These are phyloP conservation scores for Spisula subtruncata DNA, from an alignment of 2,888 invertebrate genomes.

Conservation along the genomic window DNA sequence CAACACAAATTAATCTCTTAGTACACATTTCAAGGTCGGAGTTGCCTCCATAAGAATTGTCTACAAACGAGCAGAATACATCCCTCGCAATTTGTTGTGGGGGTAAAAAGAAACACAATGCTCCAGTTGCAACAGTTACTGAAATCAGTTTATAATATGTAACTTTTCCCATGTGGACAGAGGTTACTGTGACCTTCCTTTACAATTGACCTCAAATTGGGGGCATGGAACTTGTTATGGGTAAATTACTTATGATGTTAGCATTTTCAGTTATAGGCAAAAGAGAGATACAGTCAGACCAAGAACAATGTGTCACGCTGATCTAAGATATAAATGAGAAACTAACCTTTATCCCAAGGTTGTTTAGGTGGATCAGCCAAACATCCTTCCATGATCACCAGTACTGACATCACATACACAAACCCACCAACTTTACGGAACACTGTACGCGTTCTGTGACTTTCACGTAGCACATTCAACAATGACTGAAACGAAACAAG, in stretches of 20 bases:
- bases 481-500: slow-evolving; percentile 90
- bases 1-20: background rate
- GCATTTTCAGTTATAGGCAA: no score
- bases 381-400: slow-evolving; percentile 95
- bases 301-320: no score
- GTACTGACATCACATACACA: slow-evolving; percentile 98
- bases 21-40: no score
- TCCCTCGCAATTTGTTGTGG: no score
- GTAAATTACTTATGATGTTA: no score
- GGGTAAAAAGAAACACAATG: no score
- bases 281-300: no score
- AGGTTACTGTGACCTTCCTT: background rate
- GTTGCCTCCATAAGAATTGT: no score
- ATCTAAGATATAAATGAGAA: background rate
- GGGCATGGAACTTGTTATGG: no score
- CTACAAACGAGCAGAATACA: no score
- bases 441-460: slow-evolving; percentile 97
- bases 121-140: no score
- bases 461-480: slow-evolving; percentile 96
- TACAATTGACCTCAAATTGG: no score
- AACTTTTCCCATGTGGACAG: background rate
- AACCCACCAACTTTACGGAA: slow-evolving; percentile 99
- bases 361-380: slow-evolving; percentile 88
- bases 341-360: slow-evolving; percentile 88
- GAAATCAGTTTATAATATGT: background rate